Evolutionary conservation across 1,140 invertebrate species (phyloP), one percentile per base, ranked within the genome.

Genomic region (Drosophila orena): DNA sequence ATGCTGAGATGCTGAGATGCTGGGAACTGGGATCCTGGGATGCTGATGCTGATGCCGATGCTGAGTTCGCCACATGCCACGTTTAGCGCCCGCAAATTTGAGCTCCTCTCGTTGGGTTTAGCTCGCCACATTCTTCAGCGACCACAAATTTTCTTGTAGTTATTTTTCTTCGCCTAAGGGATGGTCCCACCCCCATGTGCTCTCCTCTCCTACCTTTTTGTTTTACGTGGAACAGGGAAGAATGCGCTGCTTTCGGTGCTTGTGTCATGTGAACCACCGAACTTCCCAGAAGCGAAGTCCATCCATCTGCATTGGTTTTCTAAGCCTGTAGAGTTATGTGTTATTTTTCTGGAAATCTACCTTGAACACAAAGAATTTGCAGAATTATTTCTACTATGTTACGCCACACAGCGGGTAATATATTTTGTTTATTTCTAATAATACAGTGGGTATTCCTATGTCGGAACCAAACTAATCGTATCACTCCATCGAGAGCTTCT

Each of bases 131-230:
- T 86, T 86, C 79, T 79, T 86, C 47, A 61, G 79, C 84, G 75
- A 81, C 83, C 83, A 77, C 83, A 86, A 86, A 86, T 86, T 88
- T 89, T 77, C 83, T 70, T 86, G 83, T 79, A 79, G 79, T 86
- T 86, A 86, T 86, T 86, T 83, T 86, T 88, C 83, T 79, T 88
- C 24, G 66, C 61, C 47, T 61, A 24, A 15, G 38, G 35, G 60
- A 55, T 64, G 12, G 40, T 22, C 50, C 30, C 15, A 1, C 42
- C 27, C 30, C 55, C 4, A 10, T 38, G 52, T 20, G 24, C 1
- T 34, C 40, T 22, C 37, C 1, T 34, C 40, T 22, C 37, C 20
- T 27, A 27, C 47, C 42, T 53, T 54, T 46, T 59, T 66, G 47
- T 50, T 68, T 68, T 44, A 52, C 64, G 64, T 35, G 59, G 37